These are phyloP conservation scores for Periophthalmus modestus DNA, from an alignment of 2,113 vertebrate genomes.

Conservation along the genomic window DNA sequence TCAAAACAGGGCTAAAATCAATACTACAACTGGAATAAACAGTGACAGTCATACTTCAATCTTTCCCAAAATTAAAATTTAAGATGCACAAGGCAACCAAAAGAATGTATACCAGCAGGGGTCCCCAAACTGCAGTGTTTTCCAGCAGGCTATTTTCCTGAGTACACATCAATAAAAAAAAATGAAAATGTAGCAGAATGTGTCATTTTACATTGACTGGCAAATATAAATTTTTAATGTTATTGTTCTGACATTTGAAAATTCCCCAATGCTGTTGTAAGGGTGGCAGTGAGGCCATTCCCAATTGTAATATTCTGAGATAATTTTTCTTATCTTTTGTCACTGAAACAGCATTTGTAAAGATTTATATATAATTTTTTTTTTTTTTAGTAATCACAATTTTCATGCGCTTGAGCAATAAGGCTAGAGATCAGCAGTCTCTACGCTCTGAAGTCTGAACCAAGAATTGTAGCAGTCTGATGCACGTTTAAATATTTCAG, in stretches of 20 bases:
- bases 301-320: background rate
- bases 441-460: background rate
- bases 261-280: background rate
- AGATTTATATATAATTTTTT: background rate
- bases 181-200: background rate
- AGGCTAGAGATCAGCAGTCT: background rate
- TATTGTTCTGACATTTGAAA: background rate
- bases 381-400: background rate
- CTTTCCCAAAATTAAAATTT: too few species aligned
- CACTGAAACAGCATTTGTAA: background rate
- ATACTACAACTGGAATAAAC: background rate
- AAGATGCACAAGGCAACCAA: too few species aligned
- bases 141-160: too few species aligned
- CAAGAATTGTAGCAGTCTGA: background rate
- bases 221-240: constrained; percentile 1
- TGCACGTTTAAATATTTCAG: background rate
- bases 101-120: background rate
- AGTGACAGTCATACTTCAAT: too few species aligned
- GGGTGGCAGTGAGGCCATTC: background rate
- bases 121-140: background rate
- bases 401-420: background rate
- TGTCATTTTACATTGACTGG: background rate
- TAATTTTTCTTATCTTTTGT: background rate
- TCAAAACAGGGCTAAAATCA: background rate
- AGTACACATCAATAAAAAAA: background rate